Conservation (phyloP, 2,113 vertebrate species). For the Equus przewalskii region DNA sequence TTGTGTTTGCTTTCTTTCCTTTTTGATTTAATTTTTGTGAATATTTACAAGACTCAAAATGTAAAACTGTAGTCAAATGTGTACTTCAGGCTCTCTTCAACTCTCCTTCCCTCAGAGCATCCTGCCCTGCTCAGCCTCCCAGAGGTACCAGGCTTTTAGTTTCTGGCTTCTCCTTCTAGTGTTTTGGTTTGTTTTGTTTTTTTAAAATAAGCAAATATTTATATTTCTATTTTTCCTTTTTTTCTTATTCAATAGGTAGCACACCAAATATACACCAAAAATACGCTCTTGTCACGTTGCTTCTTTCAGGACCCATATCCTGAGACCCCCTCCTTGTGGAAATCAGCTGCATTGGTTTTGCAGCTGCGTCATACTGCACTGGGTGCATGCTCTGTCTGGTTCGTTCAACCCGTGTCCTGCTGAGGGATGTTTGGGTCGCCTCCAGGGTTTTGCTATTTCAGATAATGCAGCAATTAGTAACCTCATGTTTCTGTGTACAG, state of each 20-base stretch:
- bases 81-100: neutral
- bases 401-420: neutral
- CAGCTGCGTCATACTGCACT: accelerated
- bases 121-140: neutral
- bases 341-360: accelerated
- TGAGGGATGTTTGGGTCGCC: neutral
- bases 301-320: neutral
- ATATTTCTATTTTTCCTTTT: neutral
- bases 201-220: neutral
- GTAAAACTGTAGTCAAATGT: neutral
- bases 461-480: accelerated
- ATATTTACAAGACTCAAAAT: neutral
- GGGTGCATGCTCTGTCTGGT: accelerated
- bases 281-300: no score
- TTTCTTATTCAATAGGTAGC: neutral
- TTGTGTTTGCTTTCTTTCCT: neutral
- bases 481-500: neutral
- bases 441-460: neutral
- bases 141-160: neutral
- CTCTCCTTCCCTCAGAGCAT: accelerated
- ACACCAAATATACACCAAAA: neutral
- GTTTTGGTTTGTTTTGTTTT: neutral
- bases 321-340: accelerated
- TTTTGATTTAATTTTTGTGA: conserved; percentile 6
- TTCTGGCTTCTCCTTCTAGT: neutral